These are phyloP conservation scores for Apamea epomidion DNA, from an alignment of 2,888 invertebrate genomes.

Conservation along the genomic window DNA sequence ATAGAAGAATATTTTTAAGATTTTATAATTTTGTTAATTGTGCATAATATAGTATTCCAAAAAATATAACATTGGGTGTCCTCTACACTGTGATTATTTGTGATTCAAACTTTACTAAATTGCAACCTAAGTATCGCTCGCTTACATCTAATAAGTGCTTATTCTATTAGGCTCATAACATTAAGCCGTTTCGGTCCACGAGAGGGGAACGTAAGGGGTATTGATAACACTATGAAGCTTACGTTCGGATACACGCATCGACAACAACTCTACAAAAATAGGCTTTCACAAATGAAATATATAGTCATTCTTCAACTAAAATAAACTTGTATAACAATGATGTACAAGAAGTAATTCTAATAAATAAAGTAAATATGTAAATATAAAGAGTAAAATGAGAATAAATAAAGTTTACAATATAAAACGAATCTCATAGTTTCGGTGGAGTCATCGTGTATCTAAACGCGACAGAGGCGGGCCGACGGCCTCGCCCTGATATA, in stretches of 20 bases:
- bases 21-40: constrained; percentile 33
- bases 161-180: constrained; percentile 76
- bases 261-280: constrained; percentile 50
- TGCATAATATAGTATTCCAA: constrained; percentile 42
- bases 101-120: constrained; percentile 75
- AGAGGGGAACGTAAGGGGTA: constrained; percentile 76
- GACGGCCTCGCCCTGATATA: constrained; percentile 68
- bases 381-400: constrained; percentile 54
- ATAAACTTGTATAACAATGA: constrained; percentile 60
- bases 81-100: constrained; percentile 61
- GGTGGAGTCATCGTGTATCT: constrained; percentile 65
- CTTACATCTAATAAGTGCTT: constrained; percentile 83
- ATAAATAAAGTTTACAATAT: constrained; percentile 62
- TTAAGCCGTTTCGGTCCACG: constrained; percentile 83
- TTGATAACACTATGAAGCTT: constrained; percentile 73
- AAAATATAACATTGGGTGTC: constrained; percentile 55
- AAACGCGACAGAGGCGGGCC: constrained; percentile 66
- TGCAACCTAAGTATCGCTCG: constrained; percentile 80
- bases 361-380: constrained; percentile 58
- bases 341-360: constrained; percentile 53
- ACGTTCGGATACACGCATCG: constrained; percentile 70
- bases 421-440: constrained; percentile 64
- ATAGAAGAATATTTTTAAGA: constrained; percentile 47
- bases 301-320: constrained; percentile 43
- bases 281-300: constrained; percentile 52